Base-by-base conservation (phyloP, 2,888 invertebrate species). In the Lamellibrachia satsuma region DNA sequence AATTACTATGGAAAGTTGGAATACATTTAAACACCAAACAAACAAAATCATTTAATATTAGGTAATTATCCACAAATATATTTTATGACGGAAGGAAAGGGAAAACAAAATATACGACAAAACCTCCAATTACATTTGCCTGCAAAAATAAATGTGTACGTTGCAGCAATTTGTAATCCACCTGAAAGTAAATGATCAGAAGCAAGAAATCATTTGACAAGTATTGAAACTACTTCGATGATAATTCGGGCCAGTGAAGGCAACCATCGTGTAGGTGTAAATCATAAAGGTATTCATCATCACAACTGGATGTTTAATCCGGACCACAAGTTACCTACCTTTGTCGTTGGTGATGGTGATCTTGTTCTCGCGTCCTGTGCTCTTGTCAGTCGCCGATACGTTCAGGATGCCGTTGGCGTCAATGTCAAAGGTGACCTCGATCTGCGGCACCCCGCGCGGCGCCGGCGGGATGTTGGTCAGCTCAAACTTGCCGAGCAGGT, bases 401-500 rank as follows among this genome's bases (percentile, higher is more conserved):
- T 99, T 99, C 94, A 99, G 97, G 97, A 99, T 99, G 95, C 99
- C 99, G 97, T 99, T 96, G 95, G 97, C 97, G 95, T 97, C 97
- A 94, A 97, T 97, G 94, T 97, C 97, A 95, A 97, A 97, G 92
- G 97, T 97, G 92, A 97, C 97, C 95, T 97, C 97, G 95, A 97
- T 97, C 94, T 97, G 97, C 93, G 99, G 99, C 96, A 99, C 99
- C 95, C 99, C 97, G 98, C 99, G 94, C 97, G 98, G 93, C 98
- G 99, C 96, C 90, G 94, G 94, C 8, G 94, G 94, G 60, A 94
- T 94, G 90, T 93, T 94, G 52, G 94, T 93, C 92, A 94, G 97
- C 97, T 99, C 99, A 97, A 99, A 99, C 97, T 99, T 99, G 93
- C 99, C 99, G 94, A 99, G 97, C 90, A 98, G 97, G 97, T 99